phyloP scores from a whole-genome alignment of 1,140 invertebrate species.

The Calliphora vicina region DNA sequence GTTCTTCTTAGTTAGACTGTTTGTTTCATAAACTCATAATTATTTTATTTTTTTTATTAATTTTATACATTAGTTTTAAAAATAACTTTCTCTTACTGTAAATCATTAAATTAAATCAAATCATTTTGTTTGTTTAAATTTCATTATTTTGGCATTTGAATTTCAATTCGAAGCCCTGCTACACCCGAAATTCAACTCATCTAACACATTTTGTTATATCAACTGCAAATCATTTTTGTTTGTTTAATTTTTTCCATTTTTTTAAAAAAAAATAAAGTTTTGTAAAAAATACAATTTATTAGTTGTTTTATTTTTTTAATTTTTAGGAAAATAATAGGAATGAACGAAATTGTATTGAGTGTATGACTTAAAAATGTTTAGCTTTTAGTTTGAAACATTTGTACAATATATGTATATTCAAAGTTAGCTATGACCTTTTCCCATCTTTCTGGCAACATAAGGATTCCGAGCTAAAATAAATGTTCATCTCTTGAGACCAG shows the following conservation, averaged over 20 bases:
- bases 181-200: neutral
- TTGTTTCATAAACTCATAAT: conserved; percentile 18
- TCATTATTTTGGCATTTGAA: neutral
- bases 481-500: no score
- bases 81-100: neutral
- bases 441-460: no score
- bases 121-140: neutral
- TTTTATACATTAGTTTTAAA: neutral
- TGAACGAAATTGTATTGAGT: no score
- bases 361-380: no score
- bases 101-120: neutral
- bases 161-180: no score
- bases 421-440: no score
- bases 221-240: neutral
- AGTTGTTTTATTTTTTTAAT: neutral
- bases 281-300: neutral
- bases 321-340: neutral
- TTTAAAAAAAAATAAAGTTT: neutral
- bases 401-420: no score
- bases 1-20: conserved; percentile 23
- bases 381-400: no score
- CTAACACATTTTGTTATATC: neutral
- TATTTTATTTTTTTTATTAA: neutral
- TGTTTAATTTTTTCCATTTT: neutral
- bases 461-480: no score